Evolutionary conservation across 2,888 invertebrate species (phyloP), one percentile per base, ranked within the genome.

Genomic region (Pycnomerus fuliginosus): DNA sequence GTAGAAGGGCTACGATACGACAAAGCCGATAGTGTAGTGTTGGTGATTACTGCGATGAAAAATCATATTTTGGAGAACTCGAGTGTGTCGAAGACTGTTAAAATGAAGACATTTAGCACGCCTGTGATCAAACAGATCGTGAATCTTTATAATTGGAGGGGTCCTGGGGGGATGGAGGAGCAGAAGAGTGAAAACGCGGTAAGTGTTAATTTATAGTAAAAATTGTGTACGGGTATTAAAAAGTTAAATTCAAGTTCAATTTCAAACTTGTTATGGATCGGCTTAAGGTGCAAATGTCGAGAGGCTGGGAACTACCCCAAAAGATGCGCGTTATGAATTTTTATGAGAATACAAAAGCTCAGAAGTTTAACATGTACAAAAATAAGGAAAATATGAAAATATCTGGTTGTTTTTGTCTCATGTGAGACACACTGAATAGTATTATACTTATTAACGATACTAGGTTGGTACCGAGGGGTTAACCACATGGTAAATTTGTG

Each of bases 91-190:
- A 89, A 88, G 72, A 87, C 87, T 1, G 75, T 79, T 22, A 89
- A 89, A 67, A 72, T 88, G 31, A 80, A 80, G 56, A 78, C 83
- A 0, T 90, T 90, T 55, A 84, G 79, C 57, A 80, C 83, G 30
- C 75, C 77, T 46, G 80, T 82, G 13, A 69, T 88, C n/a, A 80
- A 80, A 55, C 77, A 80, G 65, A 72, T 90, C 38, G 79, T 83
- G 2, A 79, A 80, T 60, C 70, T 89, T 1, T 89, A 85, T 55
- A 80, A 83, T 52, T 90, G 89, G 89, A 81, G 80, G 58, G 88
- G 87, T 1, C 85, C 85, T 1, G 73, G 72, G 5, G 74, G 72
- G 12, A 72, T 74, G 58, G 76, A 75, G 35, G 64, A n/a, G n/a
- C n/a, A n/a, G n/a, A n/a, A n/a, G n/a, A 8, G 20, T 20, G 5